These are phyloP conservation scores for Hucho hucho DNA, from an alignment of 2,113 vertebrate genomes.

Conservation along the genomic window DNA sequence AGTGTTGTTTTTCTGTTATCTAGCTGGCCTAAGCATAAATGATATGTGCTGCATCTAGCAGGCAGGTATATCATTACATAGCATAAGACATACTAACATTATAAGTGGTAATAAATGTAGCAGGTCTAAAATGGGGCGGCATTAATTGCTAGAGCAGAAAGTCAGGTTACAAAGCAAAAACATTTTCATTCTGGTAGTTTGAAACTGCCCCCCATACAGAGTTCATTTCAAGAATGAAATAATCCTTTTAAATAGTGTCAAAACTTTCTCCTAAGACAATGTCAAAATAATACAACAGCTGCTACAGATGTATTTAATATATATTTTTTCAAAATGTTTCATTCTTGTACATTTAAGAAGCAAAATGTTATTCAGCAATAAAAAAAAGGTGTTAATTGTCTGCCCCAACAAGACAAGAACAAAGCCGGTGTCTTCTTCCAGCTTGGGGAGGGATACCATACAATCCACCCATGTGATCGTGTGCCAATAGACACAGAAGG, in stretches of 20 bases:
- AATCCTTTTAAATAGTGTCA: background rate
- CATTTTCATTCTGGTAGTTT: background rate
- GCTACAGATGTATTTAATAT: background rate
- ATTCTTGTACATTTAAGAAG: background rate
- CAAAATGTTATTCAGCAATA: background rate
- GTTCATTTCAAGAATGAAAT: background rate
- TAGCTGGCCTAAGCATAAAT: background rate
- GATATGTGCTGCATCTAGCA: background rate
- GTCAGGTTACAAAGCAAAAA: slow-evolving; percentile 12
- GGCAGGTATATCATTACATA: background rate
- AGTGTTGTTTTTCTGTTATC: background rate
- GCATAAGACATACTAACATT: background rate
- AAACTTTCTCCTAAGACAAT: background rate
- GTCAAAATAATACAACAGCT: background rate
- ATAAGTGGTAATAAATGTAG: background rate
- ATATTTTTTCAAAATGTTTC: background rate
- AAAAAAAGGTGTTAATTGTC: background rate
- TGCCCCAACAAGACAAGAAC: slow-evolving; percentile 2
- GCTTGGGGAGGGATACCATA: background rate
- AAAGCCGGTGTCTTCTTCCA: background rate
- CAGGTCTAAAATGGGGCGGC: too few species aligned
- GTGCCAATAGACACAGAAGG: slow-evolving; percentile 43
- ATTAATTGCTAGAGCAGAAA: slow-evolving; percentile 39
- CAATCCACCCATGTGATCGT: slow-evolving; percentile 28
- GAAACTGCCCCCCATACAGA: background rate